Base-by-base conservation (phyloP, 2,888 invertebrate species). In the Epiblema foenella region DNA sequence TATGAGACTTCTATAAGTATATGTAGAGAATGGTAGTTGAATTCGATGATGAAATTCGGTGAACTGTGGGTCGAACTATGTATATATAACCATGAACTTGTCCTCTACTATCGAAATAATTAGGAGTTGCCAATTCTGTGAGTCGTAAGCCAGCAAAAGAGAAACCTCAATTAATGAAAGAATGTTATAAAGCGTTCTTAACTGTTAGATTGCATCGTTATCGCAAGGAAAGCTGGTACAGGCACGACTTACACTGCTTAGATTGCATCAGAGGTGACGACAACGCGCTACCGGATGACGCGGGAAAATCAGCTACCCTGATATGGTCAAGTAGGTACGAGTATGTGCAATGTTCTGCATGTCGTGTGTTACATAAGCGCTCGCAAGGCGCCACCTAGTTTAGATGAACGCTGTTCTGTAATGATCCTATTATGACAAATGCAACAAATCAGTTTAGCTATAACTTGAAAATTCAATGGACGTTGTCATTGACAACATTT, bases 281-380 rank as follows among this genome's bases (percentile, higher is more conserved):
- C 79, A 78, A 76, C 76, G 76, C 75, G 75, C 77, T 79, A 79
- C 84, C 83, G 85, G 85, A 85, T 83, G 79, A 81, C 76, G 76
- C 77, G 80, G 85, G 85, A 86, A 89, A 85, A 86, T 82, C 84
- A 75, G 76, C 79, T 77, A 79, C 79, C 88, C 88, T 75, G 83
- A 83, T 82, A 88, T 85, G 88, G 88, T 70, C 46, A 81, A 81
- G 84, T 82, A 81, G 79, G 74, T 78, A 79, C 46, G 81, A 81
- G 84, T 82, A 81, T 79, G 74, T 78, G 80, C 57, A 52, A 58
- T 78, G 70, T 56, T 70, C 65, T 66, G 65, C 70, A 46, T 54
- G 60, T 60, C 42, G 51, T 37, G 67, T 81, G 79, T 83, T 84
- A 83, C 82, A 79, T 83, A 84, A 86, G 77, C 74, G 73, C 75